Conservation (phyloP, 1,140 invertebrate species). For the Drosophila pseudoananassae region DNA sequence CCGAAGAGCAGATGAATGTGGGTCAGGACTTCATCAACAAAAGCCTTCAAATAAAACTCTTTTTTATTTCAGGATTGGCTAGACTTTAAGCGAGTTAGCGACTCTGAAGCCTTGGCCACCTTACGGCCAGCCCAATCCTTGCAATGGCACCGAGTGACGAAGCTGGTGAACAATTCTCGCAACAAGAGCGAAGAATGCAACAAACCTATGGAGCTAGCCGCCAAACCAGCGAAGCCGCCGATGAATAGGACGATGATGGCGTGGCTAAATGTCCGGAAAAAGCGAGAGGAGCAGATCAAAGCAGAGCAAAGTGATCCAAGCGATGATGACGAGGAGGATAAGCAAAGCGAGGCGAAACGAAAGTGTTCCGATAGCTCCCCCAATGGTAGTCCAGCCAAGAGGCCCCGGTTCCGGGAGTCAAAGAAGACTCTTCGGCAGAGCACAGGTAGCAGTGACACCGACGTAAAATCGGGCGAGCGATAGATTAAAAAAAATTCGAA, state of each 20-base stretch:
- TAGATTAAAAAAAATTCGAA: neutral
- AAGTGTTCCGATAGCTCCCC: neutral
- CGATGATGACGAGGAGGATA: slow-evolving; percentile 22
- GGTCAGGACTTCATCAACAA: slow-evolving; percentile 26
- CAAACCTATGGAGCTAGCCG: slow-evolving; percentile 84
- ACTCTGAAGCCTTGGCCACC: slow-evolving; percentile 85
- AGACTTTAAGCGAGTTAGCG: slow-evolving; percentile 86
- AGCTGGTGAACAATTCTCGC: slow-evolving; percentile 89
- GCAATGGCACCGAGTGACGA: slow-evolving; percentile 89
- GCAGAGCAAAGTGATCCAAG: slow-evolving; percentile 37
- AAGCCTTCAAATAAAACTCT: neutral
- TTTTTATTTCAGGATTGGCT: slow-evolving; percentile 88
- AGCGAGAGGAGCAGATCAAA: slow-evolving; percentile 40
- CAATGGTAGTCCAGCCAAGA: slow-evolving; percentile 31
- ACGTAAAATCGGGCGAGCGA: slow-evolving; percentile 1
- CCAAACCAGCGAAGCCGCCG: slow-evolving; percentile 47
- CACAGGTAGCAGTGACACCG: slow-evolving; percentile 9
- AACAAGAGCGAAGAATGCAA: slow-evolving; percentile 89
- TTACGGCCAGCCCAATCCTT: slow-evolving; percentile 86
- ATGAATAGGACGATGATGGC: slow-evolving; percentile 68
- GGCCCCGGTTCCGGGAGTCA: slow-evolving; percentile 17
- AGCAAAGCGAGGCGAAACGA: neutral
- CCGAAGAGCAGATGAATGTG: slow-evolving; percentile 88
- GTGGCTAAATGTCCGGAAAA: slow-evolving; percentile 66
- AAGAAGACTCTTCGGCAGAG: neutral